Base-by-base conservation (phyloP, 2,888 invertebrate genomes). In the Vandiemenella viatica region DNA sequence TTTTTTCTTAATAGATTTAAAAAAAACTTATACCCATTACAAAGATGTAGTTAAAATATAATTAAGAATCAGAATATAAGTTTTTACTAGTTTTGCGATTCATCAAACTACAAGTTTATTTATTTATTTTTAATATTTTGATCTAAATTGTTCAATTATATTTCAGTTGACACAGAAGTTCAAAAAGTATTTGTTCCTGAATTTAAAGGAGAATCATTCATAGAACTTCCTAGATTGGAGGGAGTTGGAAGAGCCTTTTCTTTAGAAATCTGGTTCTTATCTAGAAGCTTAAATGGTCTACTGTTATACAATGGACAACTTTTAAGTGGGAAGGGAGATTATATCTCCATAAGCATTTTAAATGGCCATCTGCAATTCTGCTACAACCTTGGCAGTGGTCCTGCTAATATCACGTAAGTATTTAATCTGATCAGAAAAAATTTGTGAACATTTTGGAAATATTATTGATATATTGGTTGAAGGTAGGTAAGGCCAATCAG, bases 321-420 rank as follows among this genome's bases (percentile, higher is more conserved):
- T 65, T 79, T 75, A 64, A 83, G 80, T 66, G 80, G 80, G 56
- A 53, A 55, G 42, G 55, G 85, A 59, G 92, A 92, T 71, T 92
- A 89, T 67, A 77, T 92, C 63, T 80, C 85, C 56, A 71, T 92
- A 62, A 82, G 83, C 66, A 70, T 92, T 60, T 78, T 81, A 22
- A 78, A 83, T 62, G 83, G 87, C 55, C 78, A 79, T 65, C 72
- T 90, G 56, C 86, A 88, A 68, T 90, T 90, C 68, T 74, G 85
- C 60, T 92, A 84, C 71, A 89, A 91, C 72, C 77, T 92, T 58
- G 92, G 91, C 51, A 89, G 89, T 62, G 90, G 90, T 53, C 77
- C 81, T 57, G 83, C 83, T 55, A 83, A 83, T 66, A 79, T 86
- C 62, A 82, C 83, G 75, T 68, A 58, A 64, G 63, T 0, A 20